A percentile compares a stretch with the other conserved stretches of the same genome.
Evolutionary conservation across 2,888 invertebrate genomes (phyloP).

Genomic region (Gandaritis pyraliata): DNA sequence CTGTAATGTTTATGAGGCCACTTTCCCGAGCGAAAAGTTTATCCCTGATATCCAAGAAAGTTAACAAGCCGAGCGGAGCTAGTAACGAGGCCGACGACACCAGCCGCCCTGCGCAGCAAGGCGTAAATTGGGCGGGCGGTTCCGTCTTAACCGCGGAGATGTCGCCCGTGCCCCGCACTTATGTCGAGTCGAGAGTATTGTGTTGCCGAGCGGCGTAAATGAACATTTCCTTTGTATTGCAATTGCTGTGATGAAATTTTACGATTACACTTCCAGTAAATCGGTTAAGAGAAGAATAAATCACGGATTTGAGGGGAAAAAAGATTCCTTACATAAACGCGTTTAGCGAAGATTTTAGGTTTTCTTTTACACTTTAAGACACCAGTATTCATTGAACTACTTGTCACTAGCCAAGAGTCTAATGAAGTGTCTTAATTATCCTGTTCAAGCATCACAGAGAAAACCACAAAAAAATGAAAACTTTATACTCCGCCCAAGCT

Average conservation of each 20-base stretch:
- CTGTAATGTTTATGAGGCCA: conserved; percentile 21
- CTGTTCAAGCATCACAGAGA: conserved; percentile 8
- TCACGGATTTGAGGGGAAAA: background rate
- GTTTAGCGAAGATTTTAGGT: background rate
- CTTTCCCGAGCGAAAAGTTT: conserved; percentile 37
- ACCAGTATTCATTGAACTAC: too few relatives aligned
- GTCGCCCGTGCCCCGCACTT: conserved; percentile 39
- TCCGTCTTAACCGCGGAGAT: conserved; percentile 39
- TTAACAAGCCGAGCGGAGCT: conserved; percentile 42
- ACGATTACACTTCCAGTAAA: conserved; percentile 42
- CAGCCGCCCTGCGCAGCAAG: conserved; percentile 51
- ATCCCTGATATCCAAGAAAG: conserved; percentile 38
- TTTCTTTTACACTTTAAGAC: background rate
- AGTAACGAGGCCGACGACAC: conserved; percentile 60
- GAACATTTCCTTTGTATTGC: conserved; percentile 50
- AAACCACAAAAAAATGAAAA: conserved; percentile 8
- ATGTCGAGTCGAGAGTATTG: conserved; percentile 44
- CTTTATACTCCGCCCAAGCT: conserved; percentile 4
- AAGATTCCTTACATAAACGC: background rate
- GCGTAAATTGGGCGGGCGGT: conserved; percentile 55
- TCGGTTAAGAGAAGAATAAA: conserved; percentile 19
- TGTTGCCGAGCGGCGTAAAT: conserved; percentile 48
- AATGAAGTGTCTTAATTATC: background rate
- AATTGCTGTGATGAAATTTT: conserved; percentile 49
- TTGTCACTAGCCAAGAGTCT: too few relatives aligned